Base-by-base conservation (phyloP, 2,888 invertebrate species). In the Lycocerus yunnanus region DNA sequence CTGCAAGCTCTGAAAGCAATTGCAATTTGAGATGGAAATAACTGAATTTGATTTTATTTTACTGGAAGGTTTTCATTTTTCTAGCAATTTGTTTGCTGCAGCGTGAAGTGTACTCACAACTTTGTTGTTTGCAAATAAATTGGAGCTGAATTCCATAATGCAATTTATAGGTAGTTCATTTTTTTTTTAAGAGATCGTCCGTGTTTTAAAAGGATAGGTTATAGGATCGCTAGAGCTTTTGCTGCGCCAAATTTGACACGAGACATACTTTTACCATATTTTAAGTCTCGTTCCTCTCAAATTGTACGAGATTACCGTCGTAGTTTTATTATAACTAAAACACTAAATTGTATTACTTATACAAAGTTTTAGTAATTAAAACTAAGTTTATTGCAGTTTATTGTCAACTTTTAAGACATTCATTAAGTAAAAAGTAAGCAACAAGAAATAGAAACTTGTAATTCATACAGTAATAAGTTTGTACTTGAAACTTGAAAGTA, bases 1-100 rank as follows among this genome's bases (percentile, higher is more conserved):
- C 74, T 67, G 66, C 66, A 60, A 73, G 58, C 67, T 66, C 59
- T 69, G 43, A 43, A 43, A 43, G 43, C 68, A 65, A 63, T 69
- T 73, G 66, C 20, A 67, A 66, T 69, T 70, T 66, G 66, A 68
- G 63, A 68, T 58, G 65, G 71, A 71, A 74, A 71, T 68, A 43
- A 43, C 43, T 43, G 43, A 43, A 43, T 43, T 43, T 43, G 43
- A 43, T 43, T 43, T 43, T 43, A 43, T 43, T 43, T 43, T n/a
- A 43, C 13, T 6, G n/a, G 43, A 43, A 43, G 43, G 43, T 43
- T 43, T n/a, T 43, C 43, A 43, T 43, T 43, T 43, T 43, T 43
- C 43, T n/a, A 43, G 6, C 43, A 43, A 43, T 43, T 43, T 43
- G 43, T 43, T 43, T 43, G 43, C 6, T 43, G 43, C 43, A 43